Conservation (phyloP, 2,113 vertebrate species). For the Physeter macrocephalus region DNA sequence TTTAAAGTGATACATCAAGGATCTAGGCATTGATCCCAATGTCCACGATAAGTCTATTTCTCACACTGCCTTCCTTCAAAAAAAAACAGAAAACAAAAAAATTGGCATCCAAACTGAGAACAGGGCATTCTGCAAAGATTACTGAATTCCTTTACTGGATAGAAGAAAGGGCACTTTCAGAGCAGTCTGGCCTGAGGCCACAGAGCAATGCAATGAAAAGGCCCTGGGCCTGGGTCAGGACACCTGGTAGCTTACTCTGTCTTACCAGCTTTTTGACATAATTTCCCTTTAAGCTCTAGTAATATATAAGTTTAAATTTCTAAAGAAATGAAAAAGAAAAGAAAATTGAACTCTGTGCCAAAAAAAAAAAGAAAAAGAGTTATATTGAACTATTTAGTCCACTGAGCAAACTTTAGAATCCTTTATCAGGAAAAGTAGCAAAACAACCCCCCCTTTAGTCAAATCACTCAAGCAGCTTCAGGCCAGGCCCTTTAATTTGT, state of each 20-base stretch:
- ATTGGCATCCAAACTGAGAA: not conserved
- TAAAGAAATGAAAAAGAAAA: constrained; percentile 20
- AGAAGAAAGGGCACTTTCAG: not conserved
- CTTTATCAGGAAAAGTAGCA: not conserved
- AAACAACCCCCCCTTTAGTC: not conserved
- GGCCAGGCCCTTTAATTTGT: not conserved
- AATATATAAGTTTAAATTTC: not conserved
- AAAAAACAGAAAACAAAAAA: not conserved
- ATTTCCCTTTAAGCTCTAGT: not conserved
- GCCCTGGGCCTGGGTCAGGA: not conserved
- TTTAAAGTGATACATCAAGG: not conserved
- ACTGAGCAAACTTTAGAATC: not conserved
- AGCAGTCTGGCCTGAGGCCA: not conserved
- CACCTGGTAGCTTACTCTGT: not conserved
- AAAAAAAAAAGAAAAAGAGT: not conserved
- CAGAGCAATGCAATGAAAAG: not conserved
- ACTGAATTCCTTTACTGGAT: not conserved
- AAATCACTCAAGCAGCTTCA: not conserved
- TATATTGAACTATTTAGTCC: not conserved
- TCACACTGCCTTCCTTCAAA: not conserved
- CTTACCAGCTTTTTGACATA: not conserved
- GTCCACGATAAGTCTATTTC: not conserved
- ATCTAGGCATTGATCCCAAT: not conserved
- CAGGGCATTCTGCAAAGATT: not conserved
- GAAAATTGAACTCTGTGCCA: not conserved